Conservation (phyloP, 2,113 vertebrate genomes). For the Calonectris borealis region DNA sequence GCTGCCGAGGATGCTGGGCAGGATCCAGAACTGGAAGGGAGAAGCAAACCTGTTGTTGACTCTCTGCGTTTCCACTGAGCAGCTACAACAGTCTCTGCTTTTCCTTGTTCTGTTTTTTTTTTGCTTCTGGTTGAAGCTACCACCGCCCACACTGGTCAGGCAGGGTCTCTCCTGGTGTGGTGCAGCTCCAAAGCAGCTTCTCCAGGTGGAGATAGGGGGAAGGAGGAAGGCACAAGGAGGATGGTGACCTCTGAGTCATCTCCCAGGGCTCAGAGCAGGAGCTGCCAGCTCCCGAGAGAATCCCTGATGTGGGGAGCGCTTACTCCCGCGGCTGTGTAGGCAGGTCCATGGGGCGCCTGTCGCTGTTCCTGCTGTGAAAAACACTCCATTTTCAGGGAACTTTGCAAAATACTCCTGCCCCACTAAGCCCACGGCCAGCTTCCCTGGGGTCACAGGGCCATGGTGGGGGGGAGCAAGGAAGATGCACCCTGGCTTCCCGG, state of each 20-base stretch:
- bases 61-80: neutral
- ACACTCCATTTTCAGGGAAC: neutral
- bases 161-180: neutral
- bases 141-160: fast-evolving
- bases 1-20: constrained; percentile 92
- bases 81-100: neutral
- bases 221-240: neutral
- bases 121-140: neutral
- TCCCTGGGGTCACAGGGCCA: neutral
- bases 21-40: constrained; percentile 84
- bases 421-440: neutral
- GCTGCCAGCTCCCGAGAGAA: neutral
- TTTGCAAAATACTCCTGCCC: neutral
- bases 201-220: neutral
- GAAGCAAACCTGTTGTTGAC: neutral
- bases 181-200: neutral
- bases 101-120: neutral
- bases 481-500: neutral
- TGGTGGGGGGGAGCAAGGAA: neutral
- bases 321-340: neutral
- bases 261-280: neutral
- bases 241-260: neutral
- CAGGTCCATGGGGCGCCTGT: neutral
- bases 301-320: neutral
- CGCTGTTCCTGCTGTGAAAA: neutral